Conservation (phyloP, 1,140 invertebrate species). For the Philopotamus ludificatus region DNA sequence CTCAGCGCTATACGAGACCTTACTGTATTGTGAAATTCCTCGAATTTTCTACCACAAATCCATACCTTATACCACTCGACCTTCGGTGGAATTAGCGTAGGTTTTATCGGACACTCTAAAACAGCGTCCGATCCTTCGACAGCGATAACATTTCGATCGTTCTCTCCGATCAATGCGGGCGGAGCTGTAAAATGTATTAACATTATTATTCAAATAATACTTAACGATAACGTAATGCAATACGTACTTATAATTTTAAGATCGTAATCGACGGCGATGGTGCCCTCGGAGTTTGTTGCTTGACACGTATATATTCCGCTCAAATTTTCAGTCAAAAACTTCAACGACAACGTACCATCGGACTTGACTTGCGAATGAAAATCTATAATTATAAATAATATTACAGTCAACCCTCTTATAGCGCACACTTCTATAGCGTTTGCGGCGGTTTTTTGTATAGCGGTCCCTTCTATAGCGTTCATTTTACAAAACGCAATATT, state of each 20-base stretch:
- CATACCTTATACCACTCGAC: conserved; percentile 56
- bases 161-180: conserved; percentile 45
- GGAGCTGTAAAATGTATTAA: conserved; percentile 44
- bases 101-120: conserved; percentile 46
- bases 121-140: conserved; percentile 44
- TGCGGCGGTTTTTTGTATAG: too few relatives aligned
- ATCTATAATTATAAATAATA: conserved; percentile 44
- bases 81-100: conserved; percentile 22
- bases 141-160: conserved; percentile 33
- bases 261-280: conserved; percentile 28
- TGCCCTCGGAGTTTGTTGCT: conserved; percentile 46
- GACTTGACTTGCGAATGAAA: conserved; percentile 44
- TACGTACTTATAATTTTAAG: conserved; percentile 33
- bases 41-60: conserved; percentile 14
- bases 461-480: neutral
- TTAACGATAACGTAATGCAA: neutral
- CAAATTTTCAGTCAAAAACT: conserved; percentile 45
- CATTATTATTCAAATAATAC: neutral
- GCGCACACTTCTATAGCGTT: neutral
- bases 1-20: too few relatives aligned
- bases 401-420: neutral
- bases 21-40: neutral
- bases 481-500: conserved; percentile 3
- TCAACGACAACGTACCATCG: conserved; percentile 48
- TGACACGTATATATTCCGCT: conserved; percentile 50